Evolutionary conservation across 2,113 vertebrate species (phyloP).

Genomic region (Bostrychus sinensis): DNA sequence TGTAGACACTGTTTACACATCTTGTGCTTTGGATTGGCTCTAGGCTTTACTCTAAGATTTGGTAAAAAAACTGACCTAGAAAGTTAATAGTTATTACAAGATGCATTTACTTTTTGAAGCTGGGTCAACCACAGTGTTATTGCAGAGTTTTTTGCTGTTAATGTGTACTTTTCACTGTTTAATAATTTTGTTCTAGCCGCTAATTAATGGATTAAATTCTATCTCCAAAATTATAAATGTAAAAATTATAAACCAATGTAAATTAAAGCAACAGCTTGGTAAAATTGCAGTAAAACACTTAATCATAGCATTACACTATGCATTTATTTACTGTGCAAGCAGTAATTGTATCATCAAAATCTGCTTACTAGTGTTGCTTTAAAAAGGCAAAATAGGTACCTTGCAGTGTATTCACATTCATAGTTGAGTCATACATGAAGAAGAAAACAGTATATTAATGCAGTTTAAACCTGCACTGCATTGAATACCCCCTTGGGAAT

Average conservation of each 20-base stretch:
- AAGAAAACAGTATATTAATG: conserved; percentile 16
- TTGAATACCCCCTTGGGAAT: conserved; percentile 29
- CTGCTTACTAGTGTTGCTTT: not conserved
- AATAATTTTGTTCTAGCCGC: not conserved
- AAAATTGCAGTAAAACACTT: not conserved
- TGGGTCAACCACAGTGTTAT: not conserved
- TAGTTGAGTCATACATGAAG: not conserved
- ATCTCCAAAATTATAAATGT: not conserved
- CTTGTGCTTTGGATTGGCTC: conserved; percentile 46
- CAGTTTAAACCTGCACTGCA: conserved; percentile 15
- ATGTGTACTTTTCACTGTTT: not conserved
- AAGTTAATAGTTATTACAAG: conserved; percentile 10
- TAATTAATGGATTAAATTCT: not conserved
- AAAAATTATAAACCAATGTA: not conserved
- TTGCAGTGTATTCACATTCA: not conserved
- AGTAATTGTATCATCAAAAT: conserved; percentile 4
- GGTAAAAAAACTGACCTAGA: conserved; percentile 28
- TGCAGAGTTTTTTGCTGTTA: not conserved
- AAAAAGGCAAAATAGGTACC: not conserved
- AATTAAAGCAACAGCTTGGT: not conserved
- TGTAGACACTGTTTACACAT: conserved; percentile 57
- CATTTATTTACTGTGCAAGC: not conserved
- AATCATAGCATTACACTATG: not conserved
- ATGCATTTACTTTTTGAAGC: not conserved
- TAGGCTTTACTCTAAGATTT: conserved; percentile 38